phyloP scores from a whole-genome alignment of 1,140 invertebrate genomes.

The Sesamia nonagrioides region DNA sequence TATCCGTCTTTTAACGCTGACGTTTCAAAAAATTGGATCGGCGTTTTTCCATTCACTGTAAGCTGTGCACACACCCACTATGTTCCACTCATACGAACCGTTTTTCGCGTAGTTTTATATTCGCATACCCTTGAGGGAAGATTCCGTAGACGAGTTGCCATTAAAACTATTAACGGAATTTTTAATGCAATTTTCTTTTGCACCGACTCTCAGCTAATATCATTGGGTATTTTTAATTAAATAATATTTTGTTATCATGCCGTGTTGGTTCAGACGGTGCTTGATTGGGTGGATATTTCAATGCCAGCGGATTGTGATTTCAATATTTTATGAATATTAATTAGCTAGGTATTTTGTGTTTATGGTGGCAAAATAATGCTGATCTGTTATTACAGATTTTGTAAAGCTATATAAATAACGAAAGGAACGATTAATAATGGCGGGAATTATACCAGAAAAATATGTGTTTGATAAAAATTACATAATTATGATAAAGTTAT shows the following conservation, averaged over 20 bases:
- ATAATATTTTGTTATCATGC: neutral
- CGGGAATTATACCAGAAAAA: no score
- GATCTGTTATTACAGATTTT: neutral
- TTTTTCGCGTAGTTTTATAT: conserved; percentile 32
- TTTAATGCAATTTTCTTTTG: conserved; percentile 40
- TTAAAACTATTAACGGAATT: conserved; percentile 44
- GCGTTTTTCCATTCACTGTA: conserved; percentile 4
- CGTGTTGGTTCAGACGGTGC: neutral
- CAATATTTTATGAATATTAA: conserved; percentile 20
- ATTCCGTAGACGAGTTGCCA: neutral
- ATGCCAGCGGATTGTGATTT: neutral
- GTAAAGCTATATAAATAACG: neutral
- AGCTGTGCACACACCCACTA: neutral
- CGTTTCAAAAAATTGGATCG: conserved; percentile 33
- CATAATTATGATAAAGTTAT: no score
- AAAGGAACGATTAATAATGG: no score
- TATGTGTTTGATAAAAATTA: no score
- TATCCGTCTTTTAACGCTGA: conserved; percentile 5
- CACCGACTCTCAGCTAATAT: neutral
- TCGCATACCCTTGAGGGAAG: no score
- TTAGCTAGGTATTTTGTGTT: neutral
- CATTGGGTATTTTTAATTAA: neutral
- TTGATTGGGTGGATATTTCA: neutral
- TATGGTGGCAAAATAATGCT: neutral
- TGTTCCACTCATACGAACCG: neutral